Base-by-base conservation (phyloP, 2,888 invertebrate species). In the Scaptomyza tumidula region DNA sequence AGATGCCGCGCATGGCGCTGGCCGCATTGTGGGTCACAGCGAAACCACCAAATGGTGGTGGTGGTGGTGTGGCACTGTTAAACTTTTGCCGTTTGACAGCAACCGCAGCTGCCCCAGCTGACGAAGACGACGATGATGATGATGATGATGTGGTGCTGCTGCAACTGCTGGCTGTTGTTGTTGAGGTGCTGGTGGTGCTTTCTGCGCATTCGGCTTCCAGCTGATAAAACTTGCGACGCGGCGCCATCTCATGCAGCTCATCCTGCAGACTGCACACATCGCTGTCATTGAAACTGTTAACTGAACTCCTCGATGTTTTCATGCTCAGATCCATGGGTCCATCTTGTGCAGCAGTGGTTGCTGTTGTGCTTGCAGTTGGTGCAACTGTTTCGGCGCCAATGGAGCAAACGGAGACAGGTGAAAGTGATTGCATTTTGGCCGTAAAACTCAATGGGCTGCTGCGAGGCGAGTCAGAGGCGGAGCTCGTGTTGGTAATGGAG, bases 251-350 rank as follows among this genome's bases (percentile, higher is more conserved):
- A n/a, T 89, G 89, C 16, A 41, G 10, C 39, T 83, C 90, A 48
- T 83, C 78, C 31, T 69, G 77, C 44, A 82, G 75, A 27, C 84
- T 87, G 68, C 86, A 85, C 67, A 78, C 82, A 61, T 89, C 90
- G 63, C 89, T 85, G 66, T 87, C 85, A 7, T 89, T 81, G 69
- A 86, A 88, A 49, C 91, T 90, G 64, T 90, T 89, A 71, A 84
- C 85, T 2, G 91, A 91, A 24, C 83, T 85, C 43, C 94, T 76
- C 45, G 82, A 90, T 5, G 94, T 93, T 86, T 95, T 96, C 93
- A 96, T 95, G 52, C 96, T 96, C 69, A 97, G 92, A 89, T 97
- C 97, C 92, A 96, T 96, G 2, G 96, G 96, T 78, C 95, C 94
- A 69, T 96, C 96, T 89, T 96, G 96, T 3, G 93, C 81, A n/a